These are phyloP conservation scores for Autographa pulchrina DNA, from an alignment of 2,888 invertebrate genomes.

Conservation along the genomic window DNA sequence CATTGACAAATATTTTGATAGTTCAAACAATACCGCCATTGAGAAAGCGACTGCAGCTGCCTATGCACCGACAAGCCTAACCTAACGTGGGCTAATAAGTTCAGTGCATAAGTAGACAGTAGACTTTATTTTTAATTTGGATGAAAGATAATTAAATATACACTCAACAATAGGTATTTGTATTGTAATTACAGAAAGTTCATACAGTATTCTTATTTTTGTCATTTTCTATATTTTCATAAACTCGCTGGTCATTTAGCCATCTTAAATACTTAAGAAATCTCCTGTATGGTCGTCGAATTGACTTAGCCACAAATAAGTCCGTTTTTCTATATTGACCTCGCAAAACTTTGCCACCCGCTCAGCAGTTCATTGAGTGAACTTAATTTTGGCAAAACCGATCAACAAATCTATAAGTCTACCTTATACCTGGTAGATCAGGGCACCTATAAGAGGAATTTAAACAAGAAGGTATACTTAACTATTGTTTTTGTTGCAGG, in stretches of 20 bases:
- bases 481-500: constrained; percentile 61
- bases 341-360: not conserved
- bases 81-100: not conserved
- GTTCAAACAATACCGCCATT: constrained; percentile 75
- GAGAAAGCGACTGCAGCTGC: constrained; percentile 85
- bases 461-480: not conserved
- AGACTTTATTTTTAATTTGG: not conserved
- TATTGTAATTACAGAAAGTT: no score
- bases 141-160: not conserved
- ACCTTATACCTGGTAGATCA: not conserved
- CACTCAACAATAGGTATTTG: no score
- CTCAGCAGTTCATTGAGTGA: not conserved
- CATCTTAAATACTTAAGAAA: no score
- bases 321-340: not conserved
- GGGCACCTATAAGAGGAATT: not conserved
- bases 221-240: no score
- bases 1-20: constrained; percentile 54
- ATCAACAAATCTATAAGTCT: no score
- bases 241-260: no score
- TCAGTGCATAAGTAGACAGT: not conserved
- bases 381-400: not conserved
- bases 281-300: no score
- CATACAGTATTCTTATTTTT: no score
- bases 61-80: constrained; percentile 41
- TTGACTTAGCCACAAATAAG: no score